Evolutionary conservation across 2,888 invertebrate species (phyloP), one percentile per base, ranked within the genome.

Genomic region (Nudaria mundana): DNA sequence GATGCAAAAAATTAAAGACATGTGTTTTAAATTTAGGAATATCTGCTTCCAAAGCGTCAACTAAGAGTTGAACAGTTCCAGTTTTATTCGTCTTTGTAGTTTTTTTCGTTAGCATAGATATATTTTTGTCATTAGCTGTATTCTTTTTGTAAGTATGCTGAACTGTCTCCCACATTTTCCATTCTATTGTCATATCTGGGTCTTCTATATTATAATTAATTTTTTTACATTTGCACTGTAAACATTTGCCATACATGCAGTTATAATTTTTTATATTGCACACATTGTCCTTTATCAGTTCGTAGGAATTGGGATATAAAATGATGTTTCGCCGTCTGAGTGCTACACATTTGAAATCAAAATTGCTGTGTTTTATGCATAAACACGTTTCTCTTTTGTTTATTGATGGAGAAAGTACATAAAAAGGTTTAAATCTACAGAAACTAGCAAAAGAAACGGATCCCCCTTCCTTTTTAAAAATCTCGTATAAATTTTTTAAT

Each of bases 361-460:
- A 24, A 10, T 26, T 26, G 11, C 26, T 26, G 8, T 26, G 26
- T 26, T 26, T 26, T 13, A 26, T 8, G 14, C 14, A 26, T 14
- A 26, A 14, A 8, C 26, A 26, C 7, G 26, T 26, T 3, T 26
- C 30, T 34, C 48, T 40, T 32, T 24, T 39, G 18, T 0, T 31
- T 3, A n/a, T 24, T 5, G 15, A 18, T 3, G 37, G 37, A 18
- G 37, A 37, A 7, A 30, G 30, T 18, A 42, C 30, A 14, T 46
- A 42, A 46, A 29, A 42, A 1, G 41, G 46, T 30, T 42, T 34
- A 25, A 30, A 44, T 12, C 37, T 22, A 30, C 36, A 44, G 7
- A 39, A 44, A 11, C 26, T 44, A 20, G 38, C 31, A 30, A 43
- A 43, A 16, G 38, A 35, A 12, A 31, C 18, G 20, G 16, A 30